Conservation (phyloP, 2,113 vertebrate genomes). For the Peromyscus maniculatus region DNA sequence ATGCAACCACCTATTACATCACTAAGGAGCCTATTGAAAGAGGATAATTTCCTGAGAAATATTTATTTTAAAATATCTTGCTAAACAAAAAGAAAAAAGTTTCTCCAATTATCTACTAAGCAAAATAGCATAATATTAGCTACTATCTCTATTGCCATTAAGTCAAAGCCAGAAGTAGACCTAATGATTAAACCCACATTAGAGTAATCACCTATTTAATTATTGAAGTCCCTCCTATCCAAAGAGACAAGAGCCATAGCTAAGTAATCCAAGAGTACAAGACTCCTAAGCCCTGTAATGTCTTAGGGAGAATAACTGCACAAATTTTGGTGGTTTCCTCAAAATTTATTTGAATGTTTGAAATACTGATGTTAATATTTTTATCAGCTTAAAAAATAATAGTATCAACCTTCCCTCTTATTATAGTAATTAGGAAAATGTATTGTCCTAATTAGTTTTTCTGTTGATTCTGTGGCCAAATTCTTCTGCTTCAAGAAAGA, state of each 20-base stretch:
- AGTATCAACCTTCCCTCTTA: neutral
- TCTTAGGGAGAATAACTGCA: neutral
- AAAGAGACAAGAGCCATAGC: conserved; percentile 36
- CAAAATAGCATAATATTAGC: neutral
- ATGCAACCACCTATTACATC: conserved; percentile 19
- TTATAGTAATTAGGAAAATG: conserved; percentile 13
- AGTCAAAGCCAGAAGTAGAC: conserved; percentile 44
- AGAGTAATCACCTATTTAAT: conserved; percentile 63
- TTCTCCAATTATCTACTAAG: conserved; percentile 47
- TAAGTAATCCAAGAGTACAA: conserved; percentile 3
- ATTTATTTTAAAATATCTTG: conserved; percentile 62
- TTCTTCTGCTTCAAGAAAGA: conserved; percentile 22
- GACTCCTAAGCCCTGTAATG: neutral
- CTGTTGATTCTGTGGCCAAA: conserved; percentile 29
- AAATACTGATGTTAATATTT: conserved; percentile 54
- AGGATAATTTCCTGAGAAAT: conserved; percentile 14
- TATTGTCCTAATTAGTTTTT: conserved; percentile 27
- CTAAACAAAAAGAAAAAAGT: conserved; percentile 39
- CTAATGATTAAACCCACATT: conserved; percentile 30
- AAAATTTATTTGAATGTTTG: conserved; percentile 18
- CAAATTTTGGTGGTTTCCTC: neutral
- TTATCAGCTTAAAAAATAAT: conserved; percentile 37
- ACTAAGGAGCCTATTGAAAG: conserved; percentile 52
- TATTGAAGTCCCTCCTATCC: conserved; percentile 39
- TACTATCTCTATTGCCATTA: conserved; percentile 23